These are phyloP conservation scores for Orchestes rusci DNA, from an alignment of 2,888 invertebrate species.

Conservation along the genomic window DNA sequence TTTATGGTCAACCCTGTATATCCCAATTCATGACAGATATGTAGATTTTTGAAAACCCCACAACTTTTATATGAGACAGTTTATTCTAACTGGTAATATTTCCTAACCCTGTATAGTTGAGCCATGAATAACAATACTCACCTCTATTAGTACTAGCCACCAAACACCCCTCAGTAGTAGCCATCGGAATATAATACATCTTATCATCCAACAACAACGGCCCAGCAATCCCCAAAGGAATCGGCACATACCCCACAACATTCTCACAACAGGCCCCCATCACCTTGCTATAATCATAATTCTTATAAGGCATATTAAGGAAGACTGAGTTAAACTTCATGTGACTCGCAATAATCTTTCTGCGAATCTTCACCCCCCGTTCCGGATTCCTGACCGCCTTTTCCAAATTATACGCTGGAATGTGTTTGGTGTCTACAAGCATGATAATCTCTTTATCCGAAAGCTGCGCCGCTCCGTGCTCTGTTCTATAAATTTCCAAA, in stretches of 20 bases:
- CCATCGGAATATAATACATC: constrained; percentile 84
- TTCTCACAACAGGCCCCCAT: constrained; percentile 94
- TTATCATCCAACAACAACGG: constrained; percentile 80
- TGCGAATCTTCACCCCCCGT: constrained; percentile 76
- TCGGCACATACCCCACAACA: constrained; percentile 90
- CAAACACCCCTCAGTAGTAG: constrained; percentile 96
- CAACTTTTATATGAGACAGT: too few relatives aligned
- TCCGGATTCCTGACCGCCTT: constrained; percentile 69
- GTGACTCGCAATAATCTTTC: constrained; percentile 55
- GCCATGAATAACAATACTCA: too few relatives aligned
- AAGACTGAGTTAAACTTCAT: constrained; percentile 49
- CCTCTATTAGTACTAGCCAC: constrained; percentile 90
- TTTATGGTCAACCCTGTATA: too few relatives aligned
- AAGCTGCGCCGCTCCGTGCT: constrained; percentile 57
- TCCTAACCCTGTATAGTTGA: too few relatives aligned
- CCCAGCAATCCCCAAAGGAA: constrained; percentile 92
- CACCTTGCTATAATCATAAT: constrained; percentile 78
- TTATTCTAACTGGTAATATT: too few relatives aligned
- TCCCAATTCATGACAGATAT: too few relatives aligned
- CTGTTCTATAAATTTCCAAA: constrained; percentile 60
- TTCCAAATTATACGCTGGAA: constrained; percentile 82
- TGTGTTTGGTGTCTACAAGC: constrained; percentile 71
- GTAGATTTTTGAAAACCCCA: too few relatives aligned
- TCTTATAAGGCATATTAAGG: constrained; percentile 66
- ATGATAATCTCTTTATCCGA: constrained; percentile 77